Base-by-base conservation (phyloP, 2,113 vertebrate species). In the Sprattus sprattus region DNA sequence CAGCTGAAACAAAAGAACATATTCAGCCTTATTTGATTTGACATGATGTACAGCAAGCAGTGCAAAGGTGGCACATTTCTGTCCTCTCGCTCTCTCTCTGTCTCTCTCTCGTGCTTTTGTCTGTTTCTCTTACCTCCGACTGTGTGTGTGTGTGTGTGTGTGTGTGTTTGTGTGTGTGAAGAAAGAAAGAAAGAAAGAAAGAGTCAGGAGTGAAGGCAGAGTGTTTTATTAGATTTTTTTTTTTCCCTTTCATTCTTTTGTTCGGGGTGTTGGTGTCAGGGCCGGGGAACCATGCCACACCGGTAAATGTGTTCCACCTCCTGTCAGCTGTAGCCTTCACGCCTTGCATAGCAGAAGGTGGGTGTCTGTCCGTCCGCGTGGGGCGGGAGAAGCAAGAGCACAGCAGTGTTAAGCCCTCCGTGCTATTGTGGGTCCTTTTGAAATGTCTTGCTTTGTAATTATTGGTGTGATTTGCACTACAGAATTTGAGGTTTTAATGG, bases 271-370 rank as follows among this genome's bases (percentile, higher is more conserved):
- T 13, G 71, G 25, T 10, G 32, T 39, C 28, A 25, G n/a, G 64
- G 64, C 25, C 9, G 64, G 64, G 64, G 64, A 1, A 28, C 64
- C 81, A 20, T 50, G 52, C 44, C 85, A 50, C 47, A 85, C 84
- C 75, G 84, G 88, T 60, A 81, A 86, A 88, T 46, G 39, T 81
- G 83, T 84, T 84, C 82, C 88, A 88, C 84, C 81, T 88, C 81
- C 85, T 54, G 71, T 91, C 87, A 88, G 84, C 28, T 47, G 20
- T 54, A 75, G 71, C 81, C 88, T 47, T 84, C 44, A 20, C 64
- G 64, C 28, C n/a, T 28, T 28, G 64, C 25, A 10, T 28, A 67
- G 64, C n/a, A 67, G 64, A 28, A 67, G 64, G 64, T 28, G n/a
- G 25, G 8, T n/a, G 10, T 28, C 64, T 2, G 39, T 39, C 39